Conservation (phyloP, 2,113 vertebrate genomes). For the Corvus hawaiiensis region DNA sequence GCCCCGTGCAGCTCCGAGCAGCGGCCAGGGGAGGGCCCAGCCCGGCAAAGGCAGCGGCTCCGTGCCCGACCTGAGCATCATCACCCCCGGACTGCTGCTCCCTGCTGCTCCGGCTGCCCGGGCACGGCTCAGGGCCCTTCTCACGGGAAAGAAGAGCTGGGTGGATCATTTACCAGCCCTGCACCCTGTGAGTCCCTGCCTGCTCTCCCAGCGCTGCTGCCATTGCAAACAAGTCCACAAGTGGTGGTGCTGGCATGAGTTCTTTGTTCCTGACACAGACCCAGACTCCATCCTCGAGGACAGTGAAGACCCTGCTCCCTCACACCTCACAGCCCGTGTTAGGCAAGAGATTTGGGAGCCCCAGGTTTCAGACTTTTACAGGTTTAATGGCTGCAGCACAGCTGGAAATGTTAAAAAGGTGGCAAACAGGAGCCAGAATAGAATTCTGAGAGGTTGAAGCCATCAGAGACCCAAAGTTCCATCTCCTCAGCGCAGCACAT, state of each 20-base stretch:
- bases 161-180: neutral
- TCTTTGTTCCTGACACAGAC: neutral
- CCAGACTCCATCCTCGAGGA: neutral
- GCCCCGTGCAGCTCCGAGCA: neutral
- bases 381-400: neutral
- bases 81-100: no score
- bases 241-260: neutral
- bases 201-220: neutral
- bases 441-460: neutral
- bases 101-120: accelerated
- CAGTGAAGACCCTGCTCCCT: neutral
- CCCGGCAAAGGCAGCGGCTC: neutral
- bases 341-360: neutral
- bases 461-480: neutral
- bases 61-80: accelerated
- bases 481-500: neutral
- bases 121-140: no score
- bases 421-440: neutral
- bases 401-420: neutral
- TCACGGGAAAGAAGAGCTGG: accelerated
- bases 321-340: neutral
- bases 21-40: neutral
- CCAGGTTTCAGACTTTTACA: neutral
- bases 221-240: accelerated
- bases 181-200: neutral